Evolutionary conservation across 2,888 invertebrate species (phyloP), one percentile per base, ranked within the genome.

Genomic region (Nomada flava): DNA sequence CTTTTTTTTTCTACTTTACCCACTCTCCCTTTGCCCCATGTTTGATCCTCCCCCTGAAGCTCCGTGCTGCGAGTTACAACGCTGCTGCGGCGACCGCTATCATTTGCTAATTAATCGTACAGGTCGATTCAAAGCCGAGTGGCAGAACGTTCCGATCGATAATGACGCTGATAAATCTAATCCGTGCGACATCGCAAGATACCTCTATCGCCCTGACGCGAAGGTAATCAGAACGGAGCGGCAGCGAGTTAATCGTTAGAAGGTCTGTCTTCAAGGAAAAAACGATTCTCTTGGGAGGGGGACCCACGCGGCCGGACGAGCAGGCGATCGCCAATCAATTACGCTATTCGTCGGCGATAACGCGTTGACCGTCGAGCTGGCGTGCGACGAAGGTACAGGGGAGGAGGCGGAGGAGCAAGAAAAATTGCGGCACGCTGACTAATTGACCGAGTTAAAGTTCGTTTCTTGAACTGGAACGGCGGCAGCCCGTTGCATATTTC

Each of bases 371-470:
- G 47, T 36, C 36, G 36, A 7, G 29, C 2, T 2, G 4, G 13
- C n/a, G 18, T 1, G 36, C 5, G 10, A 15, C 64, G 47, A 9
- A 1, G 15, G 50, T 7, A 7, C 18, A 42, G 18, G 18, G 11
- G 18, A 3, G 36, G 18, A 13, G 47, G 20, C 13, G 15, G 23
- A 53, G 11, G 55, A 67, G 50, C 15, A 23, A n/a, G 29, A 63
- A 53, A 57, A 71, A 47, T 60, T 50, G 50, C 44, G 44, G 15
- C 47, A 50, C 52, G 64, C 81, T 72, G 69, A 81, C 77, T 83
- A 81, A 86, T 82, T 83, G 76, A 64, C 67, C 76, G 78, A 75
- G 74, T 82, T 65, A 68, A 70, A 36, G 70, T 79, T 79, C 73
- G 69, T 59, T 83, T 62, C 75, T 60, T 76, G 76, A 80, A 81